Evolutionary conservation across 2,113 vertebrate species (phyloP).

Genomic region (Mystacornis crossleyi): DNA sequence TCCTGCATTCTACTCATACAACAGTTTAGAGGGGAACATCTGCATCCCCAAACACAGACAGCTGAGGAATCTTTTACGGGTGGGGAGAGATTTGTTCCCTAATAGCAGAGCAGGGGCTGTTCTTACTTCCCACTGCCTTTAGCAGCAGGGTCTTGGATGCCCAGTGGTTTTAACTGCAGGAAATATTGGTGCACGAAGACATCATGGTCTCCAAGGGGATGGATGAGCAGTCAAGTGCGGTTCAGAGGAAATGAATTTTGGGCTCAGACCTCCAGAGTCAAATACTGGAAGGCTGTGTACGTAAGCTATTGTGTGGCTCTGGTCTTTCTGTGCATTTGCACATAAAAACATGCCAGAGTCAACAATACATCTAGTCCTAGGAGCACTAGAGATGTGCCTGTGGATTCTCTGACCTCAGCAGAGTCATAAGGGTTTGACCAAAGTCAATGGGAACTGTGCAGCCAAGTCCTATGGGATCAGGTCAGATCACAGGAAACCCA

Average conservation of each 20-base stretch:
- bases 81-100: neutral
- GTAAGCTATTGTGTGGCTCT: neutral
- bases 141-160: neutral
- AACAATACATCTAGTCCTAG: neutral
- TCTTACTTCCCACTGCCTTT: neutral
- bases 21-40: neutral
- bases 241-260: neutral
- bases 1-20: neutral
- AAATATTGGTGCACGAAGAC: neutral
- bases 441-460: neutral
- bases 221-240: neutral
- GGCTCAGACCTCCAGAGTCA: neutral
- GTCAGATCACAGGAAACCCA: neutral
- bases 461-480: neutral
- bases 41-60: neutral
- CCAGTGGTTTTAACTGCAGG: neutral
- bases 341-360: neutral
- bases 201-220: neutral
- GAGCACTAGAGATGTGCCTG: neutral
- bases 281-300: neutral
- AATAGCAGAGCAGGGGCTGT: neutral
- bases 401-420: neutral
- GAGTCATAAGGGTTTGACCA: neutral
- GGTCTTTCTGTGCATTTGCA: neutral
- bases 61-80: neutral